phyloP scores from a whole-genome alignment of 1,140 invertebrate species.

The Brachionus calyciflorus region DNA sequence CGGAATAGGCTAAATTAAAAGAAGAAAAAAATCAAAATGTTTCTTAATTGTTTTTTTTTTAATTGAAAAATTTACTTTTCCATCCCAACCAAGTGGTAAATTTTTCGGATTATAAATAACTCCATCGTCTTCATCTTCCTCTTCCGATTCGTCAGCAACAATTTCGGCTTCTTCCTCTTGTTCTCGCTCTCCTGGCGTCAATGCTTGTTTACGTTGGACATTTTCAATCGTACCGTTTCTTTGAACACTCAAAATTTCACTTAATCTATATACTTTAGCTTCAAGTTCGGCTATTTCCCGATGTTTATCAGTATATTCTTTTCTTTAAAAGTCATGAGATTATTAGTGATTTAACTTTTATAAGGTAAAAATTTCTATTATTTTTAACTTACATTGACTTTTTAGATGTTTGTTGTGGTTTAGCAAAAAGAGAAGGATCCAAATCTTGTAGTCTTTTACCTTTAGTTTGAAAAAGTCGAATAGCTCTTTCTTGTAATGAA shows the following conservation, averaged over 20 bases:
- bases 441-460: constrained; percentile 78
- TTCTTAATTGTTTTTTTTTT: background rate
- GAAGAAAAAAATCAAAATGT: constrained; percentile 57
- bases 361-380: background rate
- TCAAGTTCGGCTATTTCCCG: constrained; percentile 74
- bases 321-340: background rate
- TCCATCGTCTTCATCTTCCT: constrained; percentile 78
- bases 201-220: constrained; percentile 92
- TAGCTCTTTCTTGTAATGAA: constrained; percentile 90
- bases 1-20: constrained; percentile 72
- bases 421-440: constrained; percentile 84
- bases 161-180: constrained; percentile 75
- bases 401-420: constrained; percentile 65
- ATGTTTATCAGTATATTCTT: constrained; percentile 60
- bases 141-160: constrained; percentile 66
- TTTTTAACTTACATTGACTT: background rate
- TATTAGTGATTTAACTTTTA: background rate
- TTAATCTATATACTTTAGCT: constrained; percentile 80
- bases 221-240: constrained; percentile 90
- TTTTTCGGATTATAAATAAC: constrained; percentile 99
- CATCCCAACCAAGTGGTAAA: constrained; percentile 97
- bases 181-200: constrained; percentile 74
- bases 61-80: constrained; percentile 69
- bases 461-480: constrained; percentile 90
- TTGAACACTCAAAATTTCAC: constrained; percentile 70